phyloP scores from a whole-genome alignment of 2,888 invertebrate genomes.

The Heliconius ethilla region DNA sequence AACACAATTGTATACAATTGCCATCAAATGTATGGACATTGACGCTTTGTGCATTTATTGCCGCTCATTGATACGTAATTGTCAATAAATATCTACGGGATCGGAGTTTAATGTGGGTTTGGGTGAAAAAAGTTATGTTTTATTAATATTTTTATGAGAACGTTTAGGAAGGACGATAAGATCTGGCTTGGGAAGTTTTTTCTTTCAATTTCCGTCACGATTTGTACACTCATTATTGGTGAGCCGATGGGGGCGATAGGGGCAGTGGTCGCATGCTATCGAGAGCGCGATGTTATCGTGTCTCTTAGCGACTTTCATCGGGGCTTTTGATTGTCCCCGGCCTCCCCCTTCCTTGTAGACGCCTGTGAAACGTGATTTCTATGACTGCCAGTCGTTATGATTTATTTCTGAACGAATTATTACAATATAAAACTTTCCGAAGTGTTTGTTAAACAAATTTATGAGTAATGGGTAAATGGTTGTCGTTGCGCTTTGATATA shows the following conservation, averaged over 20 bases:
- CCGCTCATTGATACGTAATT: conserved; percentile 81
- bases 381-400: conserved; percentile 67
- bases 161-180: conserved; percentile 79
- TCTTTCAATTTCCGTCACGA: conserved; percentile 82
- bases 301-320: conserved; percentile 79
- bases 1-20: conserved; percentile 81
- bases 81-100: conserved; percentile 82
- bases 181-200: conserved; percentile 80
- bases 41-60: conserved; percentile 80
- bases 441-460: conserved; percentile 60
- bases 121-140: conserved; percentile 82
- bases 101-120: conserved; percentile 81
- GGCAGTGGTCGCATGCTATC: conserved; percentile 77
- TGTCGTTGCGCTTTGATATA: conserved; percentile 52
- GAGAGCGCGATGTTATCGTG: conserved; percentile 73
- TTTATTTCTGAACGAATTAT: conserved; percentile 65
- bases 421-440: conserved; percentile 52
- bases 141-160: conserved; percentile 83
- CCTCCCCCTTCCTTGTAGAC: conserved; percentile 57
- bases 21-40: conserved; percentile 81
- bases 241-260: conserved; percentile 79
- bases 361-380: conserved; percentile 72
- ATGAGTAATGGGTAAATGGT: conserved; percentile 39
- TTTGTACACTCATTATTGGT: conserved; percentile 80
- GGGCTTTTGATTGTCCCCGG: conserved; percentile 68